Percentiles rank a stretch among this genome's conserved stretches.
These are phyloP conservation scores for Cirrhinus mrigala DNA, from an alignment of 2,797 vertebrate genomes.

Conservation along the genomic window DNA sequence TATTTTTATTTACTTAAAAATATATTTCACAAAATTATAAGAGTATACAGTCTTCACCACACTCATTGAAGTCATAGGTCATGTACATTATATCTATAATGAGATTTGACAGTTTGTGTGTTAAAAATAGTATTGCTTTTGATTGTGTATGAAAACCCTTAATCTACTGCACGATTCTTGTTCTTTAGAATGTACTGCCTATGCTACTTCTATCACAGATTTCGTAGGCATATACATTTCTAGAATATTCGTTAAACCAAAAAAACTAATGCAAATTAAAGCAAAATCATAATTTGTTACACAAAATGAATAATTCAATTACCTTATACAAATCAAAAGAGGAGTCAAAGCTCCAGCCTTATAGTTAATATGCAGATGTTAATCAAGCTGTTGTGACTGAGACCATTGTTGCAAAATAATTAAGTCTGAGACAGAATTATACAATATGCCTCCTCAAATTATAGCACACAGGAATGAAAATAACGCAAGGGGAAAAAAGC, in stretches of 20 bases:
- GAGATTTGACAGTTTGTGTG: not conserved
- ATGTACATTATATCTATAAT: not conserved
- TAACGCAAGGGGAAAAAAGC: constrained; percentile 37
- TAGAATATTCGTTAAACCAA: not conserved
- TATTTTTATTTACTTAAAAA: not conserved
- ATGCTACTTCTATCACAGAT: not conserved
- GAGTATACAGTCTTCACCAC: not conserved
- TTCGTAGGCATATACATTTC: not conserved
- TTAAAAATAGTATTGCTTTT: not conserved
- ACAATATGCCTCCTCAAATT: constrained; percentile 45
- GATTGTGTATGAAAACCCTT: not conserved
- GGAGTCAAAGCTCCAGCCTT: not conserved
- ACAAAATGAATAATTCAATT: constrained; percentile 30
- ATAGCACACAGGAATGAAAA: constrained; percentile 39
- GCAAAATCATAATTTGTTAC: not conserved
- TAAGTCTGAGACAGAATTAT: constrained; percentile 40
- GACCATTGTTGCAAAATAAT: constrained; percentile 53
- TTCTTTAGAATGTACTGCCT: not conserved
- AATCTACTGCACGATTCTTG: not conserved
- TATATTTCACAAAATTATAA: not conserved
- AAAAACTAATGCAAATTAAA: not conserved
- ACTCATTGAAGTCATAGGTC: not conserved
- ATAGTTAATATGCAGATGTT: constrained; percentile 53
- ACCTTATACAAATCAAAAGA: constrained; percentile 24
- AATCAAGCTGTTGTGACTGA: constrained; percentile 52